A percentile compares a stretch with the other conserved stretches of the same genome.
Conservation (phyloP, 35 echinoderm and acorn worm genomes). For the Lytechinus pictus region DNA sequence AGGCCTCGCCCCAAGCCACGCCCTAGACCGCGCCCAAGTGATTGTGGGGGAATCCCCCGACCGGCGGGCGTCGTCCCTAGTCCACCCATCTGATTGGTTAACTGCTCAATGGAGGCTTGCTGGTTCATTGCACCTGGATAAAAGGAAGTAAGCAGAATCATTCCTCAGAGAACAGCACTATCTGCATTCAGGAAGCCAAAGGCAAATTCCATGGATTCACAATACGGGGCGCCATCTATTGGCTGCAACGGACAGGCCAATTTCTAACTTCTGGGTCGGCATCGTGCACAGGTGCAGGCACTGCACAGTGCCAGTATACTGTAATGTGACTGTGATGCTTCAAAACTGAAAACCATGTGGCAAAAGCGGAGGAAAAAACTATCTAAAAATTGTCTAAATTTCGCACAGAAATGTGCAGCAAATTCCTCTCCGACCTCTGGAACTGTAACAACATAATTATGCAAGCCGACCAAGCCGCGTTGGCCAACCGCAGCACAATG, state of each 20-base stretch:
- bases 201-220: neutral
- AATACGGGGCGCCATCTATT: neutral
- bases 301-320: too few species aligned
- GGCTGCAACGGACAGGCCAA: too few species aligned
- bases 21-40: constrained; percentile 35
- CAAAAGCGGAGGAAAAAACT: too few species aligned
- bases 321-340: too few species aligned
- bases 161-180: neutral
- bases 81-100: constrained; percentile 45
- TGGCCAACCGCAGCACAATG: too few species aligned
- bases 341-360: too few species aligned
- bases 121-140: constrained; percentile 41
- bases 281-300: too few species aligned
- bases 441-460: too few species aligned
- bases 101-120: constrained; percentile 1
- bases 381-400: too few species aligned
- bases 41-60: constrained; percentile 21
- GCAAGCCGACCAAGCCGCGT: too few species aligned
- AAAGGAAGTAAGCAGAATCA: neutral
- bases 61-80: neutral
- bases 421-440: too few species aligned
- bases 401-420: too few species aligned
- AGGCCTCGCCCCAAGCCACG: constrained; percentile 29
- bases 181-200: neutral
- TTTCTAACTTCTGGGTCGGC: neutral